Evolutionary conservation across 2,797 vertebrate species (phyloP).

Genomic region (Melanotaenia boesemani): DNA sequence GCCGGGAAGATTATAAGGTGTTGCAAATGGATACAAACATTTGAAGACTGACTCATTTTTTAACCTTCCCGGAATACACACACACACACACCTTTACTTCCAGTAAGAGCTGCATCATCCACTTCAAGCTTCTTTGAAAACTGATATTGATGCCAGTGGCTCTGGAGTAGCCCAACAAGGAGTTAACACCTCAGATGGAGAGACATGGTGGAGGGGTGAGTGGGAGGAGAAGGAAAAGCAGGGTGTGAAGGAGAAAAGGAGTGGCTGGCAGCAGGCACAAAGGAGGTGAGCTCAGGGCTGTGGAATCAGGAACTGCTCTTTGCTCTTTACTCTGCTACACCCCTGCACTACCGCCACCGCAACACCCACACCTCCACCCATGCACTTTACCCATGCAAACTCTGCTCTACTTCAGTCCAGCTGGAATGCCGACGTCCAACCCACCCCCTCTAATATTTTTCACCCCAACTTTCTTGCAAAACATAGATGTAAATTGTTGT

Average conservation of each 20-base stretch:
- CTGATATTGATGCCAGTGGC: constrained; percentile 38
- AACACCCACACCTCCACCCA: constrained; percentile 73
- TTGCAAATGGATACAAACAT: constrained; percentile 61
- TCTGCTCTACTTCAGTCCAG: constrained; percentile 66
- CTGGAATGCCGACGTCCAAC: constrained; percentile 72
- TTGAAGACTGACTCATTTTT: constrained; percentile 66
- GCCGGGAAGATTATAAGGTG: constrained; percentile 47
- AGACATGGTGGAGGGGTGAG: constrained; percentile 63
- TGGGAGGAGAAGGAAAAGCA: constrained; percentile 70
- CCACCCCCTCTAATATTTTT: constrained; percentile 48
- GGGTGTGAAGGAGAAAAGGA: constrained; percentile 78
- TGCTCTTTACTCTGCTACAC: constrained; percentile 77
- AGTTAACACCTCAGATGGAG: constrained; percentile 77
- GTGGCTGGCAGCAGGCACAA: constrained; percentile 73
- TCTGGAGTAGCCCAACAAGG: constrained; percentile 71
- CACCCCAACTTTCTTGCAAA: constrained; percentile 49
- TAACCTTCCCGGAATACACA: constrained; percentile 48
- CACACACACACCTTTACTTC: constrained; percentile 60
- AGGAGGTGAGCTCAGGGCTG: constrained; percentile 84
- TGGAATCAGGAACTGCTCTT: constrained; percentile 82
- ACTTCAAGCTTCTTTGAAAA: constrained; percentile 44
- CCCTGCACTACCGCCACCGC: constrained; percentile 72
- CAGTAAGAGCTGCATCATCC: constrained; percentile 62
- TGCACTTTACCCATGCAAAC: constrained; percentile 51
- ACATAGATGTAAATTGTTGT: constrained; percentile 30